A percentile compares a stretch with the other conserved stretches of the same genome.
These are phyloP conservation scores for Dicycla oo DNA, from an alignment of 2,888 invertebrate species.

Conservation along the genomic window DNA sequence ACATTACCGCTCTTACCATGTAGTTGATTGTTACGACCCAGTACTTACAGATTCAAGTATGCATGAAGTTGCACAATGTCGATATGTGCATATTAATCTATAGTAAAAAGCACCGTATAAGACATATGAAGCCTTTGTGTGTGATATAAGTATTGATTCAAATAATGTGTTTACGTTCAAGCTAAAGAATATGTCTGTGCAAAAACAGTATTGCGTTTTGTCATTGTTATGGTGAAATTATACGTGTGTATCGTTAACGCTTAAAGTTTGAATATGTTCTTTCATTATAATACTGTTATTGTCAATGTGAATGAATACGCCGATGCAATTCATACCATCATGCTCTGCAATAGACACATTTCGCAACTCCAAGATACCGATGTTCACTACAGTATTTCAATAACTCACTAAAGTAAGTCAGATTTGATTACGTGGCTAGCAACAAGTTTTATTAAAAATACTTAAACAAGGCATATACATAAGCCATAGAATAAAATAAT, in stretches of 20 bases:
- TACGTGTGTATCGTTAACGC: slow-evolving; percentile 74
- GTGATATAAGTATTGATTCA: slow-evolving; percentile 71
- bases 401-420: slow-evolving; percentile 59
- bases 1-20: slow-evolving; percentile 83
- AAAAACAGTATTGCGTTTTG: slow-evolving; percentile 65
- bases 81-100: slow-evolving; percentile 83
- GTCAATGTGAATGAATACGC: slow-evolving; percentile 75
- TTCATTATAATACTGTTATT: slow-evolving; percentile 64
- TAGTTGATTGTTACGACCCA: slow-evolving; percentile 84
- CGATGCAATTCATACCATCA: slow-evolving; percentile 66
- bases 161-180: slow-evolving; percentile 65
- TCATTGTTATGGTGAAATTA: slow-evolving; percentile 71
- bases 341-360: slow-evolving; percentile 62
- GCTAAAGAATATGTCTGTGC: slow-evolving; percentile 66
- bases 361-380: slow-evolving; percentile 55
- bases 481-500: slow-evolving; percentile 48
- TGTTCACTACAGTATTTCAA: slow-evolving; percentile 54
- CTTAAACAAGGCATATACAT: slow-evolving; percentile 35
- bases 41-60: slow-evolving; percentile 78
- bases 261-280: slow-evolving; percentile 70
- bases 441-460: slow-evolving; percentile 31
- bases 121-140: slow-evolving; percentile 79
- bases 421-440: slow-evolving; percentile 51
- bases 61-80: slow-evolving; percentile 86
- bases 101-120: slow-evolving; percentile 80